Conservation (phyloP, 2,797 vertebrate species). For the Vultur gryphus region DNA sequence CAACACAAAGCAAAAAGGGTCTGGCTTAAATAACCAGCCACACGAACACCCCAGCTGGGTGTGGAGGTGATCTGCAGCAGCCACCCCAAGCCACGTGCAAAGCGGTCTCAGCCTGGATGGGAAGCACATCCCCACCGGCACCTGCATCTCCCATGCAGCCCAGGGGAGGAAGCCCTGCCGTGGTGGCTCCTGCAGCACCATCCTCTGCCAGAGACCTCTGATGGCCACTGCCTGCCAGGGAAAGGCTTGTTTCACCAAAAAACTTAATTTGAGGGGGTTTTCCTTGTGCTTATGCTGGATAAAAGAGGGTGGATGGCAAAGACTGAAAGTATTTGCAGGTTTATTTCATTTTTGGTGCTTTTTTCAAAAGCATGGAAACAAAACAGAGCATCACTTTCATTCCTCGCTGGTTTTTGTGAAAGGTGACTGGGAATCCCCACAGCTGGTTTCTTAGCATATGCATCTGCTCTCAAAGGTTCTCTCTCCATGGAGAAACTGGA, state of each 20-base stretch:
- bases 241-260: not conserved
- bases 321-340: not conserved
- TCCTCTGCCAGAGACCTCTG: not conserved
- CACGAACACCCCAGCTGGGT: rapidly evolving
- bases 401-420: not conserved
- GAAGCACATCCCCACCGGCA: not conserved
- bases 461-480: not conserved
- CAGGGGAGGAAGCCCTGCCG: not conserved
- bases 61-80: not conserved
- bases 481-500: not conserved
- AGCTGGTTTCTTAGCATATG: not conserved
- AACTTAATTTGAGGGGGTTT: not conserved
- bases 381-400: not conserved
- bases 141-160: not conserved
- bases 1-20: not conserved
- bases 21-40: not conserved
- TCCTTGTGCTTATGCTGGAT: not conserved
- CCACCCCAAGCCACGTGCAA: rapidly evolving
- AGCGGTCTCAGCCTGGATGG: not conserved
- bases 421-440: not conserved
- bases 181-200: not conserved
- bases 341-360: not conserved
- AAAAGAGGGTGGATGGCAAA: not conserved
- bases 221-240: not conserved
- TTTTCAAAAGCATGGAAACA: rapidly evolving